These are phyloP conservation scores for Heliconius eleuchia DNA, from an alignment of 1,140 invertebrate species.

Conservation along the genomic window DNA sequence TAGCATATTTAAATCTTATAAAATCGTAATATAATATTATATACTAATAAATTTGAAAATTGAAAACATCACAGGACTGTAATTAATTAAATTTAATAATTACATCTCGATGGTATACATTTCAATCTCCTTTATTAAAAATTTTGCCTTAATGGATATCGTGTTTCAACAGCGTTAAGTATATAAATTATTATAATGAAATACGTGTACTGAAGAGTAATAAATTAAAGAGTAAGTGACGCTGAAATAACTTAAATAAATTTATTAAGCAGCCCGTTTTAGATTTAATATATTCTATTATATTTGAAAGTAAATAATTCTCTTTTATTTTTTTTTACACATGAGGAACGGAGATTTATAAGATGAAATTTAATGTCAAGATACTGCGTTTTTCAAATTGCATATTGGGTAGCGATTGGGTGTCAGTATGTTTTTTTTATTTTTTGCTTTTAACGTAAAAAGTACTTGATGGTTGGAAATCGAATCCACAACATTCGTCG, in stretches of 20 bases:
- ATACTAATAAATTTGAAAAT: neutral
- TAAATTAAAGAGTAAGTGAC: constrained; percentile 15
- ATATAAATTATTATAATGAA: constrained; percentile 22
- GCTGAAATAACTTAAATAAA: constrained; percentile 8
- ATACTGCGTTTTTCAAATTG: too few relatives aligned
- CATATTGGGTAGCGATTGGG: too few relatives aligned
- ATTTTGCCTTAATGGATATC: neutral
- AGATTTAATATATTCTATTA: too few relatives aligned
- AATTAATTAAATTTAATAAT: neutral
- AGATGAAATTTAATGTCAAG: too few relatives aligned
- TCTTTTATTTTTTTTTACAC: too few relatives aligned
- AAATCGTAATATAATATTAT: neutral
- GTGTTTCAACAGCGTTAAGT: neutral
- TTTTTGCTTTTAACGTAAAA: too few relatives aligned
- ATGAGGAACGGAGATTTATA: too few relatives aligned
- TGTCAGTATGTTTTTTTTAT: too few relatives aligned
- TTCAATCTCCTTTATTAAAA: neutral
- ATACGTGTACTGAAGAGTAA: constrained; percentile 14
- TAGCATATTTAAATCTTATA: neutral
- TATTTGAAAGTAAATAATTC: too few relatives aligned
- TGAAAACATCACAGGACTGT: neutral
- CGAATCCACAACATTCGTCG: too few relatives aligned
- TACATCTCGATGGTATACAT: neutral
- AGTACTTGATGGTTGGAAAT: too few relatives aligned
- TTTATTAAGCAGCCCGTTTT: neutral